Conservation (phyloP, 1,140 invertebrate species). For the Acromyrmex charruanus region DNA sequence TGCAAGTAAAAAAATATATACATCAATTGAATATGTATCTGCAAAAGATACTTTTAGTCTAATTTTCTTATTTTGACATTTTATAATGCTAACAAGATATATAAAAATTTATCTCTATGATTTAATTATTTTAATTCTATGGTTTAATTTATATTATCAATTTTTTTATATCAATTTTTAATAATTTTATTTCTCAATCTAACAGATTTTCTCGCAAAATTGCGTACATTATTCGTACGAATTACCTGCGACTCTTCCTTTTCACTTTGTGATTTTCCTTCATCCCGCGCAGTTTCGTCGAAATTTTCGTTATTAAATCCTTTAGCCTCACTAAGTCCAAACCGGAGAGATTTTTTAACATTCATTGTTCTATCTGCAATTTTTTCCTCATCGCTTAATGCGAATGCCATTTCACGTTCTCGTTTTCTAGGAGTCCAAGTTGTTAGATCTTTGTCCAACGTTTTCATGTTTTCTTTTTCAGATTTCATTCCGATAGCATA, state of each 20-base stretch:
- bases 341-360: conserved; percentile 27
- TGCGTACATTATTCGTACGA: conserved; percentile 2
- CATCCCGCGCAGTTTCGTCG: background rate
- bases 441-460: conserved; percentile 31
- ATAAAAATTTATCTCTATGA: conserved; percentile 11
- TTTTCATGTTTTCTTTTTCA: conserved; percentile 65
- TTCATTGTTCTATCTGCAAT: conserved; percentile 36
- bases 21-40: conserved; percentile 14
- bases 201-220: conserved; percentile 14
- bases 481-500: conserved; percentile 2
- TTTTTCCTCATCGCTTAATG: conserved; percentile 46
- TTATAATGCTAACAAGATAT: conserved; percentile 31
- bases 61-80: conserved; percentile 1
- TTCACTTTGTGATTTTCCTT: conserved; percentile 1
- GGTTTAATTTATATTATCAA: conserved; percentile 1
- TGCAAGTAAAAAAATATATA: conserved; percentile 12
- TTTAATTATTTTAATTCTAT: background rate
- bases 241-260: conserved; percentile 22
- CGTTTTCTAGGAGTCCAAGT: conserved; percentile 68
- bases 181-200: conserved; percentile 1
- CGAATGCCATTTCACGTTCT: conserved; percentile 53
- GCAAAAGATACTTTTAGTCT: conserved; percentile 7
- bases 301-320: conserved; percentile 46
- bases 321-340: conserved; percentile 7
- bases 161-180: background rate